A percentile compares a stretch with the other conserved stretches of the same genome.
phyloP scores from a whole-genome alignment of 2,888 invertebrate genomes.

The Gnatocerus cornutus region DNA sequence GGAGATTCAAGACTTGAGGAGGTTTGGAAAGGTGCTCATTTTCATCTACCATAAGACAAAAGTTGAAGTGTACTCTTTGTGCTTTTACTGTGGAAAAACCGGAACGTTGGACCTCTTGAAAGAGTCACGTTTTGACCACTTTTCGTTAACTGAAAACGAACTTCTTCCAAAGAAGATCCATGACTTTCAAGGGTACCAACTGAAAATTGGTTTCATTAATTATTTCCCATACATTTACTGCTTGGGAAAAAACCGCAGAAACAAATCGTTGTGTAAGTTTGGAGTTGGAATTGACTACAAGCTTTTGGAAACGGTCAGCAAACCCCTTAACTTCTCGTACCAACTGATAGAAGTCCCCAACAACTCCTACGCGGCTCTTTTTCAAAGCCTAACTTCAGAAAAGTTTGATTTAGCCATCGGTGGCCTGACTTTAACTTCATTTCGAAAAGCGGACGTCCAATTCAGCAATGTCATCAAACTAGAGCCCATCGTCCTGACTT shows the following conservation, averaged over 20 bases:
- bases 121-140: not conserved
- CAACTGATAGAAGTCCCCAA: constrained; percentile 2
- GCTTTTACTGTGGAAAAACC: constrained; percentile 17
- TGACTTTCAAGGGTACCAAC: constrained; percentile 13
- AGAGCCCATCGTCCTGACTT: constrained; percentile 11
- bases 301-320: not conserved
- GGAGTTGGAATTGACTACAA: constrained; percentile 19
- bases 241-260: not conserved
- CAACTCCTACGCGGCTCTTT: not conserved
- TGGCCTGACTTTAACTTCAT: constrained; percentile 10
- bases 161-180: constrained; percentile 6
- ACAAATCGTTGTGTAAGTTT: constrained; percentile 7
- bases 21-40: not conserved
- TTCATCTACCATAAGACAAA: not conserved
- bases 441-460: not conserved
- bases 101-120: not conserved
- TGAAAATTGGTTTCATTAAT: constrained; percentile 24
- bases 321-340: constrained; percentile 25
- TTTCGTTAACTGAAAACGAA: not conserved
- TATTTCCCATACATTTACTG: constrained; percentile 35
- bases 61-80: not conserved
- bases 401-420: constrained; percentile 34
- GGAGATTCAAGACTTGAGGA: not conserved
- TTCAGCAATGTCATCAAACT: constrained; percentile 19
- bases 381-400: not conserved